Conservation (phyloP, 2,797 vertebrate genomes). For the Myotis myotis region DNA sequence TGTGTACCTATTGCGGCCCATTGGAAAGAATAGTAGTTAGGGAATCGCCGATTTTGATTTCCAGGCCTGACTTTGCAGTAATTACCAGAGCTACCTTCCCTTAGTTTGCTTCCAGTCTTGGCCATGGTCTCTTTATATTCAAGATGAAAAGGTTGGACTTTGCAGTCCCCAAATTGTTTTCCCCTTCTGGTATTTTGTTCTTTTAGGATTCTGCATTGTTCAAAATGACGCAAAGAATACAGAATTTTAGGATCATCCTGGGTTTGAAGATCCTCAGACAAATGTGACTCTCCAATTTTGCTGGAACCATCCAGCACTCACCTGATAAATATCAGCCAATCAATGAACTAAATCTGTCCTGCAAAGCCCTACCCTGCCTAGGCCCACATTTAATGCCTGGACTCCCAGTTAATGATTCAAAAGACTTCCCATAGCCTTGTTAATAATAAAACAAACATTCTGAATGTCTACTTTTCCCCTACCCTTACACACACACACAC, state of each 20-base stretch:
- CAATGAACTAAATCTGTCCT: background rate
- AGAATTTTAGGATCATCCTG: background rate
- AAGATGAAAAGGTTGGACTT: background rate
- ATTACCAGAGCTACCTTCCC: background rate
- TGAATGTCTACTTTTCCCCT: background rate
- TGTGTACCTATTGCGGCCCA: background rate
- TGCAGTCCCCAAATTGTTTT: background rate
- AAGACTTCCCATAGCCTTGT: background rate
- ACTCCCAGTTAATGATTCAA: slow-evolving; percentile 13
- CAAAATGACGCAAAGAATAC: background rate
- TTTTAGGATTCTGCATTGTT: background rate
- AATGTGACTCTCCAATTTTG: background rate
- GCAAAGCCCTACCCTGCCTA: background rate
- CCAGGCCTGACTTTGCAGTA: background rate
- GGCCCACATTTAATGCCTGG: background rate
- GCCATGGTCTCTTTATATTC: background rate
- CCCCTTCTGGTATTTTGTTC: background rate
- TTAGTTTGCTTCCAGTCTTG: background rate
- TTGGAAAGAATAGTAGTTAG: background rate
- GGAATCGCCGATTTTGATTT: background rate
- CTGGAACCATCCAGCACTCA: background rate
- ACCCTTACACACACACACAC: background rate
- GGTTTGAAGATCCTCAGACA: background rate
- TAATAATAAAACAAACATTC: slow-evolving; percentile 41
- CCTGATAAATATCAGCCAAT: background rate